These are phyloP conservation scores for Siniperca scherzeri DNA, from an alignment of 2,797 vertebrate genomes.

Conservation along the genomic window DNA sequence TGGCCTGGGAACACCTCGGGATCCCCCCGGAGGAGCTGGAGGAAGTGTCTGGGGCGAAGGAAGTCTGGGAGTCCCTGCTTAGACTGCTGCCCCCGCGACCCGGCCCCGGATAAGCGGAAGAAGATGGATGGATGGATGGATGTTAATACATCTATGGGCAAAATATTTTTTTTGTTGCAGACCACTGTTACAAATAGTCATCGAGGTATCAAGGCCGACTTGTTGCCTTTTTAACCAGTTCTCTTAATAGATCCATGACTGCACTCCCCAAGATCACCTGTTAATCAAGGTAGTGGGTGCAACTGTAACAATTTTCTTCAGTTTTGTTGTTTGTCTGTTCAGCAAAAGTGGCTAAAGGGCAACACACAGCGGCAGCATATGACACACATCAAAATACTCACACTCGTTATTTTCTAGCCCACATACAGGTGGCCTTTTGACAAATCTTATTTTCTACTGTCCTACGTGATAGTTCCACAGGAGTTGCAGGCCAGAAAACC, in stretches of 20 bases:
- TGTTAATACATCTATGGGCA: too few relatives aligned
- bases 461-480: not conserved
- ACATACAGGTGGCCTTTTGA: not conserved
- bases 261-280: not conserved
- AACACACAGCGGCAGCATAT: not conserved
- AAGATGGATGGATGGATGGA: too few relatives aligned
- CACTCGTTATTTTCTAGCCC: not conserved
- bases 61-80: too few relatives aligned
- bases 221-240: not conserved
- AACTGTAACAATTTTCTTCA: not conserved
- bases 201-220: not conserved
- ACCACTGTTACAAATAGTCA: not conserved
- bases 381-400: fast-evolving
- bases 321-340: not conserved
- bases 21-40: too few relatives aligned
- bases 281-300: not conserved
- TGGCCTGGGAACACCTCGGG: too few relatives aligned
- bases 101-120: too few relatives aligned
- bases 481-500: not conserved
- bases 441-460: not conserved
- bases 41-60: too few relatives aligned
- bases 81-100: too few relatives aligned
- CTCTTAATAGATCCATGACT: not conserved
- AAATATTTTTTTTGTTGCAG: not conserved
- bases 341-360: not conserved